phyloP scores from a whole-genome alignment of 2,113 vertebrate genomes.

The Nannospalax galili region DNA sequence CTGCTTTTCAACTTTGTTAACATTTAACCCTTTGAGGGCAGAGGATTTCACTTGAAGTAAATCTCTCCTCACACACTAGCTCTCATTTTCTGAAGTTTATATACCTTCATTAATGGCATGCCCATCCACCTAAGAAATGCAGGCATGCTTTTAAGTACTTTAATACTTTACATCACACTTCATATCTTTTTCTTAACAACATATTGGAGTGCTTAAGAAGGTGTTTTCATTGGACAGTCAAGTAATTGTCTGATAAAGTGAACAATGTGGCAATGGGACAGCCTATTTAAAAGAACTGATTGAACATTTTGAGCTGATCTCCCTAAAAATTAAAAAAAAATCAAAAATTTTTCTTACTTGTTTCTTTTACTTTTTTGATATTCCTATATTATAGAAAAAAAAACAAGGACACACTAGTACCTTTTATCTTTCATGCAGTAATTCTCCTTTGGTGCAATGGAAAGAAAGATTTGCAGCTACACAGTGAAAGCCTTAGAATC shows the following conservation, averaged over 20 bases:
- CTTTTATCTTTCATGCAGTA: not conserved
- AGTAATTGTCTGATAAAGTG: constrained; percentile 79
- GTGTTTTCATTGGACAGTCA: constrained; percentile 75
- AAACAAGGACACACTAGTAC: constrained; percentile 9
- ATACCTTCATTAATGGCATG: constrained; percentile 78
- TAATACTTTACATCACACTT: constrained; percentile 82
- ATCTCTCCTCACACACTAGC: constrained; percentile 76
- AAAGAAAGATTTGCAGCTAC: not conserved
- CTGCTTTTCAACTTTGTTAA: constrained; percentile 82
- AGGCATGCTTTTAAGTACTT: constrained; percentile 81
- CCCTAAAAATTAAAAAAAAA: constrained; percentile 21
- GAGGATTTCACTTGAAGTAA: constrained; percentile 74
- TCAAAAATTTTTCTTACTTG: not conserved
- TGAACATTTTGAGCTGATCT: constrained; percentile 30
- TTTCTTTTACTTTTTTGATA: not conserved
- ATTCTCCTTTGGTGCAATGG: not conserved
- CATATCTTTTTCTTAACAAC: constrained; percentile 81
- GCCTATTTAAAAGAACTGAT: constrained; percentile 70
- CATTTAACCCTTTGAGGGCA: constrained; percentile 76
- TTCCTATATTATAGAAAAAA: not conserved
- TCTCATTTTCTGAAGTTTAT: constrained; percentile 81
- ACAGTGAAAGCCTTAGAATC: not conserved
- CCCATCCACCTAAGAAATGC: constrained; percentile 75
- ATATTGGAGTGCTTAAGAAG: constrained; percentile 83
- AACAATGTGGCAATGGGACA: constrained; percentile 39